Evolutionary conservation across 2,797 vertebrate species (phyloP).

Genomic region (Helicolenus hilgendorfi): DNA sequence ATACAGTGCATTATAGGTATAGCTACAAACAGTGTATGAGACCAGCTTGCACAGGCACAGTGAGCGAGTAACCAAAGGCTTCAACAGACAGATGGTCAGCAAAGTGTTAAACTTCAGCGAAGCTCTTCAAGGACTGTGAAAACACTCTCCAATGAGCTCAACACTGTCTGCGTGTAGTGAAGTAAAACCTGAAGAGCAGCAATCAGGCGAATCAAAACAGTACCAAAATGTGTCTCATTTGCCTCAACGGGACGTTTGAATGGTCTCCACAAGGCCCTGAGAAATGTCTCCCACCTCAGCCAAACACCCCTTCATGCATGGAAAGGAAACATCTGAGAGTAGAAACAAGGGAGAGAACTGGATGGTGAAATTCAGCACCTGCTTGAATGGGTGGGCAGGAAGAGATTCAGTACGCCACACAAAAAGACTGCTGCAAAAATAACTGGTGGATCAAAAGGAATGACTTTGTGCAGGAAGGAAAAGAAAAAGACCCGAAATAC

Average conservation of each 20-base stretch:
- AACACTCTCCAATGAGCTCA: not conserved
- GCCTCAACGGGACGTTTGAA: not conserved
- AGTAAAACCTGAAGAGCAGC: not conserved
- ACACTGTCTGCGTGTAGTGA: not conserved
- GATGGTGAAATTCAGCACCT: not conserved
- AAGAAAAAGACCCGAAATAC: constrained; percentile 15
- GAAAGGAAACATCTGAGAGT: not conserved
- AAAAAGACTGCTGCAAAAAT: constrained; percentile 25
- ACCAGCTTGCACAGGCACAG: not conserved
- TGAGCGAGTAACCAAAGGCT: not conserved
- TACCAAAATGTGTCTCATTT: not conserved
- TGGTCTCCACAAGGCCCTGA: not conserved
- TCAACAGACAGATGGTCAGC: not conserved
- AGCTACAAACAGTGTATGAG: too few relatives aligned
- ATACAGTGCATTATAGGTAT: too few relatives aligned
- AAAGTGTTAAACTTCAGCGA: not conserved
- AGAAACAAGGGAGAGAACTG: not conserved
- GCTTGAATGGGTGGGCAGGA: not conserved
- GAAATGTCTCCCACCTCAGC: not conserved
- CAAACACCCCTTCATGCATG: not conserved
- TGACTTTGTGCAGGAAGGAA: not conserved
- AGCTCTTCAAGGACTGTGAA: not conserved
- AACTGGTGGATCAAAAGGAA: constrained; percentile 52
- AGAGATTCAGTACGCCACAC: not conserved
- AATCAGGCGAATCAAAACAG: not conserved